Conservation (phyloP, 2,888 invertebrate genomes). For the Ecdyonurus torrentis region DNA sequence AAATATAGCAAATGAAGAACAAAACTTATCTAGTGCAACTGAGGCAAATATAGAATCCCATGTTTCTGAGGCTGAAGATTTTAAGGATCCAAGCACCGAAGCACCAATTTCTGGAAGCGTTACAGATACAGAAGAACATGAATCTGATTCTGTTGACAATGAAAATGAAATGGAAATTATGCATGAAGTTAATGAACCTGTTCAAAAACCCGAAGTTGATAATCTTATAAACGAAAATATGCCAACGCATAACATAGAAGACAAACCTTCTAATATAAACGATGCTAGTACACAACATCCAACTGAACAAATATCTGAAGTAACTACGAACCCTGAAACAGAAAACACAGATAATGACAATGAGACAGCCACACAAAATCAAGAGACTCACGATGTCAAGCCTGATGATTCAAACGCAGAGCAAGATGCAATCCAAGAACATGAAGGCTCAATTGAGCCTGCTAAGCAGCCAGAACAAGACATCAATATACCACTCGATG, state of each 20-base stretch:
- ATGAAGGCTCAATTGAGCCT: no score
- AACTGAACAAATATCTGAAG: neutral
- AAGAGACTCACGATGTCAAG: no score
- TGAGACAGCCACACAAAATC: neutral
- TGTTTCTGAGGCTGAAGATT: neutral
- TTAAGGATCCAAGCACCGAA: neutral
- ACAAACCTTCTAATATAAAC: slow-evolving; percentile 7
- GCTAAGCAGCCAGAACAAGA: no score
- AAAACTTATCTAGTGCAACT: slow-evolving; percentile 1
- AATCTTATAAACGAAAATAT: slow-evolving; percentile 6
- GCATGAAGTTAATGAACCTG: neutral
- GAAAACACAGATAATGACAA: neutral
- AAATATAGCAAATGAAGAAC: slow-evolving; percentile 9
- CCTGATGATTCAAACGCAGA: no score
- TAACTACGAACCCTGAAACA: neutral
- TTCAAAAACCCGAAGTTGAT: slow-evolving; percentile 8
- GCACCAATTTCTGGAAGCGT: neutral
- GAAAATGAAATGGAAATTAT: neutral
- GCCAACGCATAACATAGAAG: neutral
- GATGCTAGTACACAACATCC: neutral
- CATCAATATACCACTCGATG: no score
- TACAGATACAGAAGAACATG: neutral
- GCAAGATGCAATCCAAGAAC: no score
- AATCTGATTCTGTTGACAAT: neutral
- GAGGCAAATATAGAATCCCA: neutral